Evolutionary conservation across 2,888 invertebrate species (phyloP).

Genomic region (Phorcus lineatus): DNA sequence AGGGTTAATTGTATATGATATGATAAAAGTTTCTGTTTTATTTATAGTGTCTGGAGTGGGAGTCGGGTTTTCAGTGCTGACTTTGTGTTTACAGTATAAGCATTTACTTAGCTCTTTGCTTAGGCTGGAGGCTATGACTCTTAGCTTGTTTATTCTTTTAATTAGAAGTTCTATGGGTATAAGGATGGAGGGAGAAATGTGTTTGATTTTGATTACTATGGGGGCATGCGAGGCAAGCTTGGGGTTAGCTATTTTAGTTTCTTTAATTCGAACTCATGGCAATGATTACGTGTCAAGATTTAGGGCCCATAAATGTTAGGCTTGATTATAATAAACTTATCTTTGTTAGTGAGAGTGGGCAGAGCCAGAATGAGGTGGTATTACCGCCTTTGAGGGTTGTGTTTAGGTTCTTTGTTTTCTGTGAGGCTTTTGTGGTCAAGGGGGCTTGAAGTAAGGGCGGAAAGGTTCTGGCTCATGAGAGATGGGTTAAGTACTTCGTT

Average conservation of each 20-base stretch:
- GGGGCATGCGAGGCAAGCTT: constrained; percentile 82
- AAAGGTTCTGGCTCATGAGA: not conserved
- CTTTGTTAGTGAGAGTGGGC: not conserved
- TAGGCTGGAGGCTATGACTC: constrained; percentile 42
- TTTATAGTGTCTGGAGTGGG: not conserved
- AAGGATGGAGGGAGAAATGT: constrained; percentile 15
- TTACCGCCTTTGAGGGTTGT: not conserved
- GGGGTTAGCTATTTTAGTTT: constrained; percentile 81
- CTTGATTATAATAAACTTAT: constrained; percentile 26
- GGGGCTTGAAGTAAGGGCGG: too few species aligned
- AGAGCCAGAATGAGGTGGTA: not conserved
- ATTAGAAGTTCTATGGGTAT: not conserved
- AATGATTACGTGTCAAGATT: constrained; percentile 82
- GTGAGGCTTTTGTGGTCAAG: too few species aligned
- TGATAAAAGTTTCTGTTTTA: not conserved
- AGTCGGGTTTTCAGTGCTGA: not conserved
- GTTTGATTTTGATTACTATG: constrained; percentile 50
- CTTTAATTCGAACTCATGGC: constrained; percentile 81
- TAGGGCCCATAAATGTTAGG: constrained; percentile 79
- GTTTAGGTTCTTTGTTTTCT: not conserved
- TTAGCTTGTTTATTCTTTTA: constrained; percentile 24
- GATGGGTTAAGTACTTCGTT: constrained; percentile 10
- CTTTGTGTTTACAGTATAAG: constrained; percentile 34
- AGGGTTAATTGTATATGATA: not conserved
- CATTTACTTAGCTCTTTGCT: constrained; percentile 47